Evolutionary conservation across 2,113 vertebrate genomes (phyloP).

Genomic region (Nestor notabilis): DNA sequence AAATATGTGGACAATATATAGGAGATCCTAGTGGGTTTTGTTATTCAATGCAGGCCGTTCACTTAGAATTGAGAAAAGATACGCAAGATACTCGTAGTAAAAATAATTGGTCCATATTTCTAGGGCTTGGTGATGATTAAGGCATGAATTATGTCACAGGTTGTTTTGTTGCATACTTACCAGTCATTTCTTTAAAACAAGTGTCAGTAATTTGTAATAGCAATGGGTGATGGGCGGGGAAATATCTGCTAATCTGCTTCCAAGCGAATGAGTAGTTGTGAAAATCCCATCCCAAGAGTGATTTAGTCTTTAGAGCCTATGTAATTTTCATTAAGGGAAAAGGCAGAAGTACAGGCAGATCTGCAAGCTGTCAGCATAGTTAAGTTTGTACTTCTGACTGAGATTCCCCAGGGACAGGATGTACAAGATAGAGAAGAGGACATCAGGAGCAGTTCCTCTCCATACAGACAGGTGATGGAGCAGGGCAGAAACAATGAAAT

Average conservation of each 20-base stretch:
- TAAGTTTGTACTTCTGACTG: background rate
- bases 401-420: background rate
- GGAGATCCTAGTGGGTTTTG: background rate
- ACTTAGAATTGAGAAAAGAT: background rate
- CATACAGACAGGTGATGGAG: background rate
- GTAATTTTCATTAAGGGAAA: background rate
- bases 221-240: background rate
- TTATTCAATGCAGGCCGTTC: background rate
- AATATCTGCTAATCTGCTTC: background rate
- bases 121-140: background rate
- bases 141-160: background rate
- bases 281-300: background rate
- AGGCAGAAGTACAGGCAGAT: background rate
- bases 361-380: conserved; percentile 4
- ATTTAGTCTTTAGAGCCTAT: background rate
- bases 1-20: background rate
- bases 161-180: background rate
- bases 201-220: background rate
- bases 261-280: background rate
- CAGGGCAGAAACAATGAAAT: background rate
- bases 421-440: background rate
- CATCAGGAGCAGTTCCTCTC: background rate
- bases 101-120: background rate
- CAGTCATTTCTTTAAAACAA: background rate
- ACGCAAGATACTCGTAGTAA: background rate